Evolutionary conservation across 2,113 vertebrate species (phyloP).

Genomic region (Pseudonaja textilis): DNA sequence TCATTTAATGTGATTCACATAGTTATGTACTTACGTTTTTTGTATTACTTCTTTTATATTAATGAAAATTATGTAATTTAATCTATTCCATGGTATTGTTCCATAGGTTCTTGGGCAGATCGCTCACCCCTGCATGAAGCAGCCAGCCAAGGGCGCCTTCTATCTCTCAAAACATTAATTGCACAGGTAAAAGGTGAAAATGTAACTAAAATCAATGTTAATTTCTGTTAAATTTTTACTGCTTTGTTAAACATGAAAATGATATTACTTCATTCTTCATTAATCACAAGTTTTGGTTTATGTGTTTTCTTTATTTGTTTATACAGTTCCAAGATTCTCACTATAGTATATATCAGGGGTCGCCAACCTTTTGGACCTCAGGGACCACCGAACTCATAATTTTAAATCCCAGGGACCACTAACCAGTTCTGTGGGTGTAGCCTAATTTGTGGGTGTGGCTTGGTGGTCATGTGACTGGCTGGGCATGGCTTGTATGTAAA

Average conservation of each 20-base stretch:
- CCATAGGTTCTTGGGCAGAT: constrained; percentile 91
- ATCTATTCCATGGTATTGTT: constrained; percentile 43
- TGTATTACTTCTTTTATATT: constrained; percentile 27
- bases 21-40: neutral
- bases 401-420: too few relatives aligned
- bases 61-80: constrained; percentile 34
- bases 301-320: neutral
- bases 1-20: neutral
- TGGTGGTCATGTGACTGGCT: too few relatives aligned
- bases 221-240: constrained; percentile 27
- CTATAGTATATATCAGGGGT: neutral
- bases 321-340: neutral
- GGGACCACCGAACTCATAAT: too few relatives aligned
- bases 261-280: neutral
- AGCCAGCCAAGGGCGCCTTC: constrained; percentile 90
- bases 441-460: too few relatives aligned
- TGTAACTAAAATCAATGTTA: constrained; percentile 33
- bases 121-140: constrained; percentile 93
- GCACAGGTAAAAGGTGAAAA: constrained; percentile 78
- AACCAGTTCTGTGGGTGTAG: too few relatives aligned
- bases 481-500: too few relatives aligned
- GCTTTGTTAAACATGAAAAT: constrained; percentile 13
- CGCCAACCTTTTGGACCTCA: too few relatives aligned
- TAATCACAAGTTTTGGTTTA: neutral
- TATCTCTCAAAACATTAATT: constrained; percentile 87